Evolutionary conservation across 1,140 invertebrate species (phyloP), one percentile per base, ranked within the genome.

Genomic region (Drosophila busckii): DNA sequence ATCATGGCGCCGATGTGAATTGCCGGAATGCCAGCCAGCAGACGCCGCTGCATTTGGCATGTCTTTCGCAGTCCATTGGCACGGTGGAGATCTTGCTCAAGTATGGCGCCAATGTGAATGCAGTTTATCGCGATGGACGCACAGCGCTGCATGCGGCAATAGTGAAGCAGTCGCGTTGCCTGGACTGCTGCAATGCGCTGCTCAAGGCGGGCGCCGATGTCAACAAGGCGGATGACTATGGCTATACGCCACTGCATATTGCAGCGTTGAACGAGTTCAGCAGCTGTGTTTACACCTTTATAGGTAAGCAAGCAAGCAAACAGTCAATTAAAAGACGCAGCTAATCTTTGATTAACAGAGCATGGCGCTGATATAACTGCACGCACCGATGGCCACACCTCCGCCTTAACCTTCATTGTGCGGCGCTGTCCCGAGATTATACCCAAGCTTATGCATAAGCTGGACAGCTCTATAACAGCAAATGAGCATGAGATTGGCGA

Each of bases 181-280:
- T 91, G 28, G 94, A 95, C 62, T 91, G 92, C 41, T 92, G 93
- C 4, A 89, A 90, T 42, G 73, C 91, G 2, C 84, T 95, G 1
- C 80, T 93, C 1, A 89, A 90, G 29, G 90, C 90, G 0, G 93
- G 94, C 1, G 93, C 94, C 0, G 90, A 93, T 71, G 92, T 95
- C 1, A 96, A 97, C 84, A 90, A 91, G 60, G 89, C 92, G 0
- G 93, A 94, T 63, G 90, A 90, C 68, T 97, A 91, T 88, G 96
- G 93, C 41, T 97, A 92, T 88, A 95, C 91, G 17, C 93, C 91
- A 0, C 84, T 97, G 6, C 95, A 96, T 84, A 91, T 96, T 22
- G 94, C 95, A 1, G 95, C 95, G 0, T 88, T 96, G 2, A 95
- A 95, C 82, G 94, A 96, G 86, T 94, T 92, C 55, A 94, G 94